A percentile compares a stretch with the other conserved stretches of the same genome.
Conservation (phyloP, 2,888 invertebrate genomes). For the Tinea trinotella region DNA sequence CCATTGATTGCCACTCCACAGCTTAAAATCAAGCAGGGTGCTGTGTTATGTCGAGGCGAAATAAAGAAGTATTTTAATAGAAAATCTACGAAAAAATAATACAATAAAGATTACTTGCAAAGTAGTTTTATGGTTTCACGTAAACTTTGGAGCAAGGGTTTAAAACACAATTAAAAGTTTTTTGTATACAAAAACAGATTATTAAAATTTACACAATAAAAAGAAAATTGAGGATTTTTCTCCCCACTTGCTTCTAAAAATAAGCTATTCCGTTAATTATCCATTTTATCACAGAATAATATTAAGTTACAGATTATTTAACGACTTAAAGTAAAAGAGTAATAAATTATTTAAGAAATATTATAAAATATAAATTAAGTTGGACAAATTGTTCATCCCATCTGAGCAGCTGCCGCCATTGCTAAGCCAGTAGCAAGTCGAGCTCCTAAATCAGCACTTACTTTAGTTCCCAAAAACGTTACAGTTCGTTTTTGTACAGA, state of each 20-base stretch:
- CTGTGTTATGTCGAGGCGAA: too few species aligned
- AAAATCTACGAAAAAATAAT: slow-evolving; percentile 1
- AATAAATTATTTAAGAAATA: not conserved
- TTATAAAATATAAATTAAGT: not conserved
- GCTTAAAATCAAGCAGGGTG: too few species aligned
- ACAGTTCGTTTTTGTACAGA: slow-evolving; percentile 21
- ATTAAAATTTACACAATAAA: not conserved
- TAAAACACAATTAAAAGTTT: slow-evolving; percentile 12
- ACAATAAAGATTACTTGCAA: not conserved
- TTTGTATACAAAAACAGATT: slow-evolving; percentile 9
- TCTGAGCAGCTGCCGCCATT: slow-evolving; percentile 5
- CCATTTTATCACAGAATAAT: not conserved
- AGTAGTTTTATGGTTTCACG: slow-evolving; percentile 3
- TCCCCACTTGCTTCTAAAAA: not conserved
- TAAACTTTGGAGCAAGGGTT: slow-evolving; percentile 10
- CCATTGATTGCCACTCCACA: too few species aligned
- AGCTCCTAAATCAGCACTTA: slow-evolving; percentile 13
- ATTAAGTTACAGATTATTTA: not conserved
- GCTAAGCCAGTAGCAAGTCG: slow-evolving; percentile 6
- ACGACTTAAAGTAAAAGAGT: not conserved
- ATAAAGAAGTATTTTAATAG: too few species aligned
- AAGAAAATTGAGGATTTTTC: not conserved
- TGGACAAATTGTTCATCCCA: not conserved
- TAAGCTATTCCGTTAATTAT: not conserved
- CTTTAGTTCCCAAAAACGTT: slow-evolving; percentile 12